phyloP scores from a whole-genome alignment of 2,888 invertebrate genomes.

The Euspilapteryx auroguttella region DNA sequence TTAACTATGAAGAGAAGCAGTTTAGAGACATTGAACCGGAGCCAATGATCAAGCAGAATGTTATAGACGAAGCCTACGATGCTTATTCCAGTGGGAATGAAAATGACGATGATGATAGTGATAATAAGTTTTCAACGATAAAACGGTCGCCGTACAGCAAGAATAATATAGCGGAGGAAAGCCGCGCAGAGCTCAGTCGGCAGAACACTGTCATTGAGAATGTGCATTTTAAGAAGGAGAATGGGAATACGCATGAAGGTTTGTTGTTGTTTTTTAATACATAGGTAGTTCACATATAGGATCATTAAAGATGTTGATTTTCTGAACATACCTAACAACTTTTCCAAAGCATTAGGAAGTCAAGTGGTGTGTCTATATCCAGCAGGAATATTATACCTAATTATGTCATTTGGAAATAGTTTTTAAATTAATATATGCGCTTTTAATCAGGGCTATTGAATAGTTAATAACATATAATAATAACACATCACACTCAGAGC shows the following conservation, averaged over 20 bases:
- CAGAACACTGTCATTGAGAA: slow-evolving; percentile 57
- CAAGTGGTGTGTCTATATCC: no score
- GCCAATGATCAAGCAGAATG: slow-evolving; percentile 52
- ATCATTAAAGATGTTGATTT: no score
- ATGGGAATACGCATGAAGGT: slow-evolving; percentile 45
- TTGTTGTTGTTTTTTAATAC: no score
- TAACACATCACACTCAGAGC: no score
- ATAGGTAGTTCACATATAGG: no score
- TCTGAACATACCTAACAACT: no score
- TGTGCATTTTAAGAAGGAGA: slow-evolving; percentile 42
- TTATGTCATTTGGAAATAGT: no score
- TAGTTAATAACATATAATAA: no score
- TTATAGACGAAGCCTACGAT: slow-evolving; percentile 50
- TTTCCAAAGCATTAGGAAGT: no score
- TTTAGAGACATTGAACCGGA: slow-evolving; percentile 30
- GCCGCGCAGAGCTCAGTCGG: slow-evolving; percentile 28
- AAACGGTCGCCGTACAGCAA: slow-evolving; percentile 69
- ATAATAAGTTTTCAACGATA: slow-evolving; percentile 73
- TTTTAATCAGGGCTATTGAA: no score
- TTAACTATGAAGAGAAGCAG: slow-evolving; percentile 23
- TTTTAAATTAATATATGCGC: no score
- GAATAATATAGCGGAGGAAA: slow-evolving; percentile 27
- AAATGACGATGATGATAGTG: slow-evolving; percentile 64
- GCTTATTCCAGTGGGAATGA: slow-evolving; percentile 56
- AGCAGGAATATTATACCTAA: no score